These are phyloP conservation scores for Lithobates pipiens DNA, from an alignment of 2,797 vertebrate species.

Conservation along the genomic window DNA sequence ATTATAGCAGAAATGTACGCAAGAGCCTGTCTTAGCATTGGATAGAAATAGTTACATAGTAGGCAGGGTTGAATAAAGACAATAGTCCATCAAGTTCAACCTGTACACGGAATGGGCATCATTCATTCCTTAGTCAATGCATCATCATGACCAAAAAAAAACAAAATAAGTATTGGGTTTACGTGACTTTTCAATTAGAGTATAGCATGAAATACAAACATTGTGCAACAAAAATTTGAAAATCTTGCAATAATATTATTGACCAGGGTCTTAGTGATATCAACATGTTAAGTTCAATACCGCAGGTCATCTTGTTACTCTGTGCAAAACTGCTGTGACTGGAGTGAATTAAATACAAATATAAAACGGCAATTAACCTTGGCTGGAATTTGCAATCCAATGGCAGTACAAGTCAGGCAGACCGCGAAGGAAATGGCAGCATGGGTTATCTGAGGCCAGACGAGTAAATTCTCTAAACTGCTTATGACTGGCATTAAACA, in stretches of 20 bases:
- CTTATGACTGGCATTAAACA: not conserved
- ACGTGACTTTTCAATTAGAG: too few relatives aligned
- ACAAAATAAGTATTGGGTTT: too few relatives aligned
- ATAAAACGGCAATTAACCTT: constrained; percentile 42
- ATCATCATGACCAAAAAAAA: too few relatives aligned
- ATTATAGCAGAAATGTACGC: too few relatives aligned
- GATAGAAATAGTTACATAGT: too few relatives aligned
- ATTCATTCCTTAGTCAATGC: too few relatives aligned
- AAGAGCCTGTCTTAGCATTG: too few relatives aligned
- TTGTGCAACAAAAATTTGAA: not conserved
- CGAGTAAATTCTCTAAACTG: not conserved
- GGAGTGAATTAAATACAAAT: not conserved
- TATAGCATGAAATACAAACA: not conserved
- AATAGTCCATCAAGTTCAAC: too few relatives aligned
- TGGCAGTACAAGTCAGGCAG: not conserved
- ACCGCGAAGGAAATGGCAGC: not conserved
- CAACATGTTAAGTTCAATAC: constrained; percentile 20
- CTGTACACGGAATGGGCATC: too few relatives aligned
- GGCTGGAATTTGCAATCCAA: not conserved
- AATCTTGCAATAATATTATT: not conserved
- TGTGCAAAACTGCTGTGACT: constrained; percentile 3
- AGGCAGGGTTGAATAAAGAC: too few relatives aligned
- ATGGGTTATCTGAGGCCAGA: constrained; percentile 1
- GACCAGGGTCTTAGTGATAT: constrained; percentile 2
- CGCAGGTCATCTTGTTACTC: not conserved